Evolutionary conservation across 1,140 invertebrate species (phyloP).

Genomic region (Ctenoplectra terminalis): DNA sequence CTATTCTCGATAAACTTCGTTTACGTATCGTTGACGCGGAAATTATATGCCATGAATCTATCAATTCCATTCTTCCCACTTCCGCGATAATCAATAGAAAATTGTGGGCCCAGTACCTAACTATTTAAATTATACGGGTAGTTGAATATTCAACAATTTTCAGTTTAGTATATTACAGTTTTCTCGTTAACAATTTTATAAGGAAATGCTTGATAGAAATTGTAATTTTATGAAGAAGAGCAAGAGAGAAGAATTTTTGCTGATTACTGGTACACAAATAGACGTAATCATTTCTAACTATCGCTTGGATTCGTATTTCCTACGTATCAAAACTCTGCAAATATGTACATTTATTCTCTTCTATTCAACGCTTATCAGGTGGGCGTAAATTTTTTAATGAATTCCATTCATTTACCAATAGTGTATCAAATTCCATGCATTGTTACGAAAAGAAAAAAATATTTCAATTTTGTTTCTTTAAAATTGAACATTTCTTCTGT

Average conservation of each 20-base stretch:
- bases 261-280: not conserved
- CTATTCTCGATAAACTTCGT: conserved; percentile 37
- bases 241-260: not conserved
- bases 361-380: conserved; percentile 50
- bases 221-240: not conserved
- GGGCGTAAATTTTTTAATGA: conserved; percentile 37
- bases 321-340: not conserved
- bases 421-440: not conserved
- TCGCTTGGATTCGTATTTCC: conserved; percentile 22
- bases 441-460: not conserved
- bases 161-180: not conserved
- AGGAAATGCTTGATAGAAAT: too few species aligned
- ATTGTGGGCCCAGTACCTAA: not conserved
- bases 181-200: not conserved
- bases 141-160: not conserved
- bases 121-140: not conserved
- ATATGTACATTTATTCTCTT: conserved; percentile 2
- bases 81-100: conserved; percentile 43
- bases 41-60: conserved; percentile 57
- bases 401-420: not conserved
- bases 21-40: conserved; percentile 44
- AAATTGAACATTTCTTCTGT: not conserved
- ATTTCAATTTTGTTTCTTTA: not conserved
- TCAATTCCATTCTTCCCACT: conserved; percentile 48
- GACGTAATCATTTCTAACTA: not conserved